Percentiles rank a stretch among this genome's conserved stretches.
Conservation (phyloP, 2,888 invertebrate species). For the Polylopha cassiicola region DNA sequence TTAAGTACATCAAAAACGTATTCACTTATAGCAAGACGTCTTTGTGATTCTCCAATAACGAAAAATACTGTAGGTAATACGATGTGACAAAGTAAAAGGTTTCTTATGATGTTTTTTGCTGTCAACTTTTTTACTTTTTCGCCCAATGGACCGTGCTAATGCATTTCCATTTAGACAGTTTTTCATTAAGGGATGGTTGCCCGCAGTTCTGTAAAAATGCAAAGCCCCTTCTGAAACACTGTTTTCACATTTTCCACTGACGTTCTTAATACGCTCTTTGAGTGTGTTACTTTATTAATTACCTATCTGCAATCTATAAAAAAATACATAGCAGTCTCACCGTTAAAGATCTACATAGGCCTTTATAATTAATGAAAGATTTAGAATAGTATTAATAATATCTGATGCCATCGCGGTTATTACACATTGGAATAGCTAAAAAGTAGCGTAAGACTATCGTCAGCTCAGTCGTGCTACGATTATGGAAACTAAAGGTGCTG, state of each 20-base stretch:
- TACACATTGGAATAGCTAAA: no score
- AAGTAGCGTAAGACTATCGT: no score
- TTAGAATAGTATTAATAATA: no score
- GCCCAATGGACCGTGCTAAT: conserved; percentile 13
- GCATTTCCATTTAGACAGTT: conserved; percentile 18
- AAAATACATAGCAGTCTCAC: no score
- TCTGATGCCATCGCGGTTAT: no score
- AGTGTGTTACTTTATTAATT: no score
- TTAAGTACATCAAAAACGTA: not conserved
- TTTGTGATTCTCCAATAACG: conserved; percentile 10
- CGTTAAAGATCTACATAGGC: no score
- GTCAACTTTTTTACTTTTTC: conserved; percentile 12
- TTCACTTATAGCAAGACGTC: not conserved
- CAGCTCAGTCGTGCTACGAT: no score
- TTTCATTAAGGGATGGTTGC: conserved; percentile 12
- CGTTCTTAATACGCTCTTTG: no score
- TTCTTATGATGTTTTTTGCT: conserved; percentile 12
- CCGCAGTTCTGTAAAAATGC: conserved; percentile 10
- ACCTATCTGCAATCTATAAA: no score
- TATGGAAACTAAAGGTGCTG: no score
- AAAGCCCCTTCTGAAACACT: not conserved
- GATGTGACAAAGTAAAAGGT: conserved; percentile 3
- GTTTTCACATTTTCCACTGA: conserved; percentile 8
- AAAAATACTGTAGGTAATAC: conserved; percentile 9
- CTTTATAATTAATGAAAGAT: no score